Evolutionary conservation across 2,113 vertebrate species (phyloP), one percentile per base, ranked within the genome.

Genomic region (Larimichthys polyactis): DNA sequence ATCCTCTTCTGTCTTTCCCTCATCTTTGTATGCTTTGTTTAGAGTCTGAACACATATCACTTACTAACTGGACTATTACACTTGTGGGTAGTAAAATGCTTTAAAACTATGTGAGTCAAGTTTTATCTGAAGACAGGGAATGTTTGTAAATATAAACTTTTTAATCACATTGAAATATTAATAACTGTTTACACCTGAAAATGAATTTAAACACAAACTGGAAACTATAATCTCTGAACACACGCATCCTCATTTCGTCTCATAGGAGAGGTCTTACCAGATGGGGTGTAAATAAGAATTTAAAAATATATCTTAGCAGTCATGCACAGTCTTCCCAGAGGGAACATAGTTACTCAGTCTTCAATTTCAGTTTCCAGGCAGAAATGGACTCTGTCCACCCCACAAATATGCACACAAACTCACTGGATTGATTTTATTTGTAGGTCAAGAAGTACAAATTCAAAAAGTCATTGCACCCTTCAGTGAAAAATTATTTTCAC

Each of bases 291-390:
- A 59, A 68, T 19, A 29, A 63, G 36, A 55, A 46, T 29, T 15
- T 52, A 46, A 49, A 75, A 75, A 70, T 52, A 75, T 51, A 69
- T 64, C 29, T 19, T 12, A 64, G 14, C 46, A 58, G 46, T 60
- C 24, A 49, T 19, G 4, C 54, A 49, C 71, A 75, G 32, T 24
- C 3, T 51, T 52, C n/a, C 11, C 24, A 5, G 17, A 57, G 36
- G 17, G 11, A 11, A 46, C 4, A 5, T 20, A 43, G 4, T 36
- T n/a, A n/a, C 3, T 52, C 8, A n/a, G 19, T 52, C 19, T 52
- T 52, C 51, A 67, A 32, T 29, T 52, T 46, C 9, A 20, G 17
- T n/a, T 52, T 8, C 20, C 22, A 11, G 14, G 9, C 3, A 75
- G 24, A 29, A 12, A 60, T 12, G 17, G 27, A 36, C 27, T 48